These are phyloP conservation scores for Diabrotica undecimpunctata DNA, from an alignment of 1,140 invertebrate genomes.

Conservation along the genomic window DNA sequence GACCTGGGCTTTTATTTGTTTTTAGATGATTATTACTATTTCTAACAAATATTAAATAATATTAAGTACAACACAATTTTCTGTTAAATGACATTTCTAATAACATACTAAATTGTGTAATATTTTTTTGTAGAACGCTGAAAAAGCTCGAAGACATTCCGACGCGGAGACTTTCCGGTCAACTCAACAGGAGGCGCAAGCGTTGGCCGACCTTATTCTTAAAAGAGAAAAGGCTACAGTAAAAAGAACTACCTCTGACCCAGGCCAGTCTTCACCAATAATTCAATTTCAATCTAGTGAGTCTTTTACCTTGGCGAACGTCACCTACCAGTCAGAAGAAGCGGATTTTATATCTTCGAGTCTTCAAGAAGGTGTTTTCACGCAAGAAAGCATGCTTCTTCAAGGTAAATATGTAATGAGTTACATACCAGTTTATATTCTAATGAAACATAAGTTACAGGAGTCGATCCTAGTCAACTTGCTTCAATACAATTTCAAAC, in stretches of 20 bases:
- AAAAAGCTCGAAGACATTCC: constrained; percentile 60
- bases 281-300: constrained; percentile 57
- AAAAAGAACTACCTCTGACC: constrained; percentile 60
- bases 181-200: constrained; percentile 55
- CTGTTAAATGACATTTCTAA: too few relatives aligned
- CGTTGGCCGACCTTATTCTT: constrained; percentile 54
- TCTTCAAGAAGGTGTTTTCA: constrained; percentile 72
- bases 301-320: constrained; percentile 58
- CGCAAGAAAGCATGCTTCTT: constrained; percentile 68
- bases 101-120: too few relatives aligned
- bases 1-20: too few relatives aligned
- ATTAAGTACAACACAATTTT: too few relatives aligned
- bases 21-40: too few relatives aligned
- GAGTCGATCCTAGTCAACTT: constrained; percentile 63
- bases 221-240: constrained; percentile 66
- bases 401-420: constrained; percentile 49
- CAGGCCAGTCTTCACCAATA: constrained; percentile 57
- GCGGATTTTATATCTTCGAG: constrained; percentile 68
- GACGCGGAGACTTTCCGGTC: constrained; percentile 61
- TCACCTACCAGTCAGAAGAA: constrained; percentile 62
- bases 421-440: too few relatives aligned
- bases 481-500: constrained; percentile 54
- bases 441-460: constrained; percentile 16
- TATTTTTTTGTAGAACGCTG: constrained; percentile 39
- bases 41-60: too few relatives aligned